These are phyloP conservation scores for Anthopleura sola DNA, from an alignment of 64 coral and sea anemone genomes.

Conservation along the genomic window DNA sequence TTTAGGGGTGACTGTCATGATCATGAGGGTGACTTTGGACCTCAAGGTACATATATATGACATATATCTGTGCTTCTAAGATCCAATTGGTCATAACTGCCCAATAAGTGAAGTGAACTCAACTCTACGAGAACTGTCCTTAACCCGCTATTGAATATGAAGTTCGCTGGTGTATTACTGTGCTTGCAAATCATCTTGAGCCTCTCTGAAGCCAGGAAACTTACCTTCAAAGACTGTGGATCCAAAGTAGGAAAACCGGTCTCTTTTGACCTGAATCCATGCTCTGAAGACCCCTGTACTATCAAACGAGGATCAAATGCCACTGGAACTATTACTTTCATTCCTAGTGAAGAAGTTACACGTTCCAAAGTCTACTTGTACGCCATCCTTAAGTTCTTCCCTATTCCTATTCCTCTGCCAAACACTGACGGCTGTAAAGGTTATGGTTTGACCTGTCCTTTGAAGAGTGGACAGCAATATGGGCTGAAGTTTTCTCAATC, in stretches of 20 bases:
- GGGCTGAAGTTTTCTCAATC: constrained; percentile 31
- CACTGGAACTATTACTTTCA: constrained; percentile 36
- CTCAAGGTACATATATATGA: too few relatives aligned
- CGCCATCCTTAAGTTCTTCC: constrained; percentile 38
- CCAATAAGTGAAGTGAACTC: too few relatives aligned
- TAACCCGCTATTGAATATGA: background rate
- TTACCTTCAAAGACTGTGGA: constrained; percentile 21
- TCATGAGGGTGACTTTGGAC: too few relatives aligned
- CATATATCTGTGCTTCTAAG: too few relatives aligned
- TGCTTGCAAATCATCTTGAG: background rate
- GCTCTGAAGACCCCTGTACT: constrained; percentile 60
- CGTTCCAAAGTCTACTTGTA: constrained; percentile 49
- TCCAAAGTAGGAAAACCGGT: constrained; percentile 31
- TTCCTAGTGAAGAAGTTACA: constrained; percentile 55
- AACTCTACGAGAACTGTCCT: too few relatives aligned
- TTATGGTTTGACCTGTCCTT: constrained; percentile 52
- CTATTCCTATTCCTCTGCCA: constrained; percentile 44
- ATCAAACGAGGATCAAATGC: constrained; percentile 45
- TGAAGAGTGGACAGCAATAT: constrained; percentile 42
- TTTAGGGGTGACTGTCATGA: too few relatives aligned
- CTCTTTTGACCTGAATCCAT: constrained; percentile 49
- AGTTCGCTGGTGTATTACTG: background rate
- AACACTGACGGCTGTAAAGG: constrained; percentile 57
- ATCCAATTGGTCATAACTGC: background rate
- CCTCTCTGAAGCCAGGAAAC: background rate